A percentile compares a stretch with the other conserved stretches of the same genome.
phyloP scores from a whole-genome alignment of 2,888 invertebrate species.

The Dioctria rufipes region DNA sequence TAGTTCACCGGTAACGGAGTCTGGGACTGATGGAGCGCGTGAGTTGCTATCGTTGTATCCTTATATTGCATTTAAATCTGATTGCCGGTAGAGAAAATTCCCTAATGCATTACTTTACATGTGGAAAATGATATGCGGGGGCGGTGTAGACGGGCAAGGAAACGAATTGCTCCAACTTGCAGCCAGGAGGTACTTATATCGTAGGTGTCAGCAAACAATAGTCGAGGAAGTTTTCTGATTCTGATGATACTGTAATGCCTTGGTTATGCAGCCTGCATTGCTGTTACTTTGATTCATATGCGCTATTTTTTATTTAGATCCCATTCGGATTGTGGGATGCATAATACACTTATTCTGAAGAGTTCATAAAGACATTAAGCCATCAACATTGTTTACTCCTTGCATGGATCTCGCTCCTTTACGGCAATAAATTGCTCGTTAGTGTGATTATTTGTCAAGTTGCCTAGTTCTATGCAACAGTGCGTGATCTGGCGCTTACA shows the following conservation, averaged over 20 bases:
- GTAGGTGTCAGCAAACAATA: slow-evolving; percentile 53
- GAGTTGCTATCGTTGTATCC: slow-evolving; percentile 31
- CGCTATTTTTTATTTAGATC: slow-evolving; percentile 50
- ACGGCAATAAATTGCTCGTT: slow-evolving; percentile 44
- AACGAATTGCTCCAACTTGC: background rate
- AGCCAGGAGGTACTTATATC: background rate
- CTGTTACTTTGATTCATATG: slow-evolving; percentile 27
- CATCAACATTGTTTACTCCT: slow-evolving; percentile 45
- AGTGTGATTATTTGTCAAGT: slow-evolving; percentile 53
- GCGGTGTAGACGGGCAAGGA: background rate
- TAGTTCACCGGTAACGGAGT: slow-evolving; percentile 40
- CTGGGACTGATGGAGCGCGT: slow-evolving; percentile 39
- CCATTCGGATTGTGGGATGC: slow-evolving; percentile 36
- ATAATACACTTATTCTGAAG: slow-evolving; percentile 34
- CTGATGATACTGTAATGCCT: slow-evolving; percentile 39
- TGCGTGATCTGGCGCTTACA: slow-evolving; percentile 34
- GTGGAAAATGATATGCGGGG: slow-evolving; percentile 23
- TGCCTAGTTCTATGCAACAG: slow-evolving; percentile 36
- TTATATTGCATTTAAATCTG: slow-evolving; percentile 39
- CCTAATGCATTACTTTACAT: slow-evolving; percentile 39
- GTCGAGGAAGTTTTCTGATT: slow-evolving; percentile 42
- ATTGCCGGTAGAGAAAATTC: slow-evolving; percentile 6
- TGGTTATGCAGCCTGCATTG: slow-evolving; percentile 23
- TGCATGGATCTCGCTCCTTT: background rate
- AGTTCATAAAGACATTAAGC: slow-evolving; percentile 52